Conservation (phyloP, 2,888 invertebrate genomes). For the Apotomis turbidana region DNA sequence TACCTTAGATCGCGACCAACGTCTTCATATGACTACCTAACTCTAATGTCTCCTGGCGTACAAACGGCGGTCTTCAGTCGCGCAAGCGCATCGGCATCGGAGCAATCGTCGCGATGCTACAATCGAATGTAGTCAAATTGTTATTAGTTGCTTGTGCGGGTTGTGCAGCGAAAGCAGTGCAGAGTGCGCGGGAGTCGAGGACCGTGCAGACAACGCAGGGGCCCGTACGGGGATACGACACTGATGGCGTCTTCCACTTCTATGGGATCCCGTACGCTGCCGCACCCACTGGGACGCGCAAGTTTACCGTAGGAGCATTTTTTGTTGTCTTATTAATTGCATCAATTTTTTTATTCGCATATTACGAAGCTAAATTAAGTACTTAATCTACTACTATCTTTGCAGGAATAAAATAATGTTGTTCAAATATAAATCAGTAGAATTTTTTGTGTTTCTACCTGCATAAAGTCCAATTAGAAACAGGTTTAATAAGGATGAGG, state of each 20-base stretch:
- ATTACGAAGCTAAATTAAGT: no score
- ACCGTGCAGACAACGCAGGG: slow-evolving; percentile 33
- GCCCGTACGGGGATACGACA: slow-evolving; percentile 36
- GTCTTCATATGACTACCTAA: no score
- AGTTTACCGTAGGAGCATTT: slow-evolving; percentile 23
- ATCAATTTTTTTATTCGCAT: no score
- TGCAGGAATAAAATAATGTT: no score
- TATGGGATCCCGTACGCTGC: slow-evolving; percentile 37
- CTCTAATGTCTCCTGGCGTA: no score
- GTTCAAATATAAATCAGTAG: no score
- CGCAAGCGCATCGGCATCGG: neutral
- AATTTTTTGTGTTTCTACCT: no score
- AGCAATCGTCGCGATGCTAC: slow-evolving; percentile 11
- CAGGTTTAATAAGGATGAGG: no score
- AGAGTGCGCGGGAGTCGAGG: neutral
- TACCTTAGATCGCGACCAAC: no score
- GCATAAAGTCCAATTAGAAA: no score
- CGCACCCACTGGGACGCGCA: slow-evolving; percentile 24
- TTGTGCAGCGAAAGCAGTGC: neutral
- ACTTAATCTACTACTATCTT: no score
- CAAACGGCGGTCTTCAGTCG: neutral
- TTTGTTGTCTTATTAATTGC: no score
- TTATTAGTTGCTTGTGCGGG: neutral
- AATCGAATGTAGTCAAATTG: neutral
- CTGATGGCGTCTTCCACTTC: slow-evolving; percentile 23